Base-by-base conservation (phyloP, 2,113 vertebrate genomes). In the Motacilla tschutschensis region DNA sequence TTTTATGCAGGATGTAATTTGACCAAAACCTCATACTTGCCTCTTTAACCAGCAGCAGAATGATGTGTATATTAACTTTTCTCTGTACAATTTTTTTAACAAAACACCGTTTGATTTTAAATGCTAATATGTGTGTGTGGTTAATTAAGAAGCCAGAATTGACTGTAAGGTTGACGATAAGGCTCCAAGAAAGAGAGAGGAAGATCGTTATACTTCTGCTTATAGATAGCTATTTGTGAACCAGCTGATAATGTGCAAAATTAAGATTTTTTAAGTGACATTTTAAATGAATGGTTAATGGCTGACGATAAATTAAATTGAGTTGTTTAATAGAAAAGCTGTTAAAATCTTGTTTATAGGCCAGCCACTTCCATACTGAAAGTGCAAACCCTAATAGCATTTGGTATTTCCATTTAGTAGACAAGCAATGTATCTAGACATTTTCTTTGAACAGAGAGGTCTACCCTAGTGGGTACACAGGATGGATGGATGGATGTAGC, bases 211-310 rank as follows among this genome's bases (percentile, higher is more conserved):
- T 16, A 20, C 89, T 95, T 95, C 94, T 96, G 83, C 94, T 96
- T 89, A 44, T 93, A 92, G 96, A 94, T 96, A 95, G 95, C 94
- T 96, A 82, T 97, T 96, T 96, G 95, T 96, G 94, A 97, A 95
- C 94, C 92, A 95, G 91, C 90, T 96, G 96, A 97, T 97, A 96
- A 96, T 96, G 93, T 97, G 94, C 95, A 97, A 96, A 97, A 97
- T 96, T 94, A 96, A 95, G 96, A 96, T 97, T 97, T 96, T 5
- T 26, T 93, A 96, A 96, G 92, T 96, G 94, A 92, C 95, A 96
- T 97, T 98, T 96, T 96, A 97, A 97, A 97, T 97, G 95, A 97
- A 96, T 96, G 94, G 96, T 96, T 97, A 96, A 96, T 97, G 94
- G 94, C 87, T 95, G 92, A 94, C 95, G 93, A 97, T 97, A 97